Base-by-base conservation (phyloP, 2,888 invertebrate species). In the Xanthorhoe designata region DNA sequence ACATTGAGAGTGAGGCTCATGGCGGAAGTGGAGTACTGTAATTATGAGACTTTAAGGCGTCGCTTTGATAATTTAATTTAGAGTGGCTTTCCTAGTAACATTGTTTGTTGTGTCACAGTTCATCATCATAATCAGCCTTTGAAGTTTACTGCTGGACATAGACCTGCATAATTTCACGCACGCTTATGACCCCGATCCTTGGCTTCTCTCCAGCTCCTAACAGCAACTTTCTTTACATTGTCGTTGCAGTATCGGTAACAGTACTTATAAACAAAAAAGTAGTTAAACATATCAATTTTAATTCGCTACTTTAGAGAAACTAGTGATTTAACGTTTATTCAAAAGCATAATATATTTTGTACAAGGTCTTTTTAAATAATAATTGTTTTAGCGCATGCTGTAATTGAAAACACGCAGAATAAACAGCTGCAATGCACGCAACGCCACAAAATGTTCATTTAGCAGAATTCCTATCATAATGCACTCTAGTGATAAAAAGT, bases 341-440 rank as follows among this genome's bases (percentile, higher is more conserved):
- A 32, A 32, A 3, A 32, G 32, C 32, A 32, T 7, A 32, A 2
- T 13, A 42, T 13, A 13, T 42, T 42, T 42, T 13, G 38, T 42
- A 42, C 3, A 42, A 13, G 4, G 2, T 4, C 15, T 47, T 47
- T 47, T 8, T 7, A 47, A 17, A 15, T 15, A 6, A 17, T 47
- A 17, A 15, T 47, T 17, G 15, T 47, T 8, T 17, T 15, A 8
- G 15, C 24, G 50, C 29, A 32, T 18, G 32, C 18, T 58, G 32
- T 50, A 58, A 58, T 49, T 58, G 18, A 49, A 61, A 61, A 17
- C 38, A 51, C 38, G 42, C 19, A 35, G 35, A 64, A 42, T 52
- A 50, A 42, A 52, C 57, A 51, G 51, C 51, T 51, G 57, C 57
- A 49, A 45, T 19, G 47, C 47, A 49, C 47, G 32, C 17, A 49